A percentile compares a stretch with the other conserved stretches of the same genome.
Conservation (phyloP, 2,113 vertebrate species). For the Miniopterus natalensis region DNA sequence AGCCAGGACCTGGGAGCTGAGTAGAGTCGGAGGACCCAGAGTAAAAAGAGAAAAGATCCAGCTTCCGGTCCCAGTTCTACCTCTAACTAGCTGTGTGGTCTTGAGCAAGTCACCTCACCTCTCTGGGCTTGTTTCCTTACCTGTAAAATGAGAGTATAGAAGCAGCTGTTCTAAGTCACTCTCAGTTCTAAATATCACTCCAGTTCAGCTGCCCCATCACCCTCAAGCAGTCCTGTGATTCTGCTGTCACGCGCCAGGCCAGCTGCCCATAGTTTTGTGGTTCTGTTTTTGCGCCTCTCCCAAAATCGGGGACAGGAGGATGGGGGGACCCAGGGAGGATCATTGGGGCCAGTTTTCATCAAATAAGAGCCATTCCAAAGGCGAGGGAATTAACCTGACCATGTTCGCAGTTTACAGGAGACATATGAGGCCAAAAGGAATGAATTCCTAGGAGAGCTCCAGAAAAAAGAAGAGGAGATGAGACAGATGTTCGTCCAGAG, state of each 20-base stretch:
- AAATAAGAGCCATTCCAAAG: slow-evolving; percentile 6
- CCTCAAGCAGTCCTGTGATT: background rate
- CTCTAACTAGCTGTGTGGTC: slow-evolving; percentile 13
- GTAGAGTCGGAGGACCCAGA: background rate
- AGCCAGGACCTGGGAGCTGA: background rate
- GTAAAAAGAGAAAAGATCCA: background rate
- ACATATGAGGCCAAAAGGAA: slow-evolving; percentile 99
- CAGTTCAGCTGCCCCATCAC: background rate
- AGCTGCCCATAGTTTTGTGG: background rate
- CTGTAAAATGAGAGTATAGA: background rate
- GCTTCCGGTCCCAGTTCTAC: background rate
- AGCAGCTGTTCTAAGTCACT: background rate
- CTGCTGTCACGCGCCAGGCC: background rate
- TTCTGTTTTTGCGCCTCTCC: background rate
- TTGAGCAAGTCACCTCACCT: background rate
- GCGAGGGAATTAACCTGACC: slow-evolving; percentile 55
- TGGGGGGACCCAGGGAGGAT: background rate
- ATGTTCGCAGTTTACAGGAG: slow-evolving; percentile 94
- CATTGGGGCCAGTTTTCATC: background rate
- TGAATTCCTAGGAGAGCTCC: slow-evolving; percentile 98
- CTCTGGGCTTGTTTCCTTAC: slow-evolving; percentile 1
- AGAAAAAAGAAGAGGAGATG: slow-evolving; percentile 99
- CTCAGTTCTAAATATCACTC: background rate
- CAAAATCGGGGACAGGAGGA: background rate
- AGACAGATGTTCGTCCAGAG: slow-evolving; percentile 99